Conservation (phyloP, 2,888 invertebrate species). For the Drosophila melanosoma region DNA sequence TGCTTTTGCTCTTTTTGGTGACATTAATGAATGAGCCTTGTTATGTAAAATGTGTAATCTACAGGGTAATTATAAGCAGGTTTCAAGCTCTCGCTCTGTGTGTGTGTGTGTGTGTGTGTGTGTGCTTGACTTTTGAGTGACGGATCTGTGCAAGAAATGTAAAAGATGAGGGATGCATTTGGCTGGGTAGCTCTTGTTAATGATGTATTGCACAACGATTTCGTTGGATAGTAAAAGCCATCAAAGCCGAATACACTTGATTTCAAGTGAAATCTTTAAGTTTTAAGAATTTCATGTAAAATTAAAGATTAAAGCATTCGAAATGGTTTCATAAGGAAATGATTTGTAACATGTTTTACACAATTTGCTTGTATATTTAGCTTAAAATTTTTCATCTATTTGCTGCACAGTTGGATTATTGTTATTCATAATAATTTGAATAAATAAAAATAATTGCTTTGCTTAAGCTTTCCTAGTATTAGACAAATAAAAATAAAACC, state of each 20-base stretch:
- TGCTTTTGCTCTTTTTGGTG: slow-evolving; percentile 69
- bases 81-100: slow-evolving; percentile 28
- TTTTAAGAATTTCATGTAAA: not conserved
- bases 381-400: not conserved
- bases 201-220: slow-evolving; percentile 46
- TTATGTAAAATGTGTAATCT: slow-evolving; percentile 76
- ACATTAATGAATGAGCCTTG: slow-evolving; percentile 79
- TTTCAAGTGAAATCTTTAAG: not conserved
- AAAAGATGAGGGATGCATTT: slow-evolving; percentile 22
- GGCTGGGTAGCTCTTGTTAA: slow-evolving; percentile 25
- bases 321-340: not conserved
- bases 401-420: not conserved
- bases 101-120: slow-evolving; percentile 2
- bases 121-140: slow-evolving; percentile 32
- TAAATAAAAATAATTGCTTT: slow-evolving; percentile 8
- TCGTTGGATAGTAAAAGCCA: slow-evolving; percentile 2
- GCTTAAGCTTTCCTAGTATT: slow-evolving; percentile 1
- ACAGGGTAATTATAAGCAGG: slow-evolving; percentile 75
- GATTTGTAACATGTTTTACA: too few relatives aligned
- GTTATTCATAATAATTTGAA: slow-evolving; percentile 2
- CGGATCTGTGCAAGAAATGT: slow-evolving; percentile 29
- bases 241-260: slow-evolving; percentile 2
- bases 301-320: slow-evolving; percentile 2
- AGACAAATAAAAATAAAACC: slow-evolving; percentile 2
- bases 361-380: not conserved